A percentile compares a stretch with the other conserved stretches of the same genome.
These are phyloP conservation scores for Numida meleagris DNA, from an alignment of 2,113 vertebrate species.

Conservation along the genomic window DNA sequence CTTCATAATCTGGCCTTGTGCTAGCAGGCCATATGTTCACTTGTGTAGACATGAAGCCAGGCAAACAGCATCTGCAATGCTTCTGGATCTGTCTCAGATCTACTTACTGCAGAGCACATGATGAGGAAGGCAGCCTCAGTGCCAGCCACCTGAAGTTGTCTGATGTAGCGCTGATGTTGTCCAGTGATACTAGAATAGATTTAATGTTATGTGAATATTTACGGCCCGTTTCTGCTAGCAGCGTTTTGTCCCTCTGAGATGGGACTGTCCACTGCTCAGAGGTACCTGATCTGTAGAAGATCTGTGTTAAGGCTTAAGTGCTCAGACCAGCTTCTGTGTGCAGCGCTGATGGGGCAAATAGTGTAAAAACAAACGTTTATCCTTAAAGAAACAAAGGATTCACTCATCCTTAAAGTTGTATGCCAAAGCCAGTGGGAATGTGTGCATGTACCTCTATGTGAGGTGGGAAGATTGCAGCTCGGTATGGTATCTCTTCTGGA, in stretches of 20 bases:
- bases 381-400: neutral
- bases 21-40: slow-evolving; percentile 46
- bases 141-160: slow-evolving; percentile 2
- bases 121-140: neutral
- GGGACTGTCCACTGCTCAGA: neutral
- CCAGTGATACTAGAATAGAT: neutral
- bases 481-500: neutral
- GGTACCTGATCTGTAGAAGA: neutral
- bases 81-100: slow-evolving; percentile 32
- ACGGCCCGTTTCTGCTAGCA: rapidly evolving
- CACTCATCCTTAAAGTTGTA: neutral
- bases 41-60: slow-evolving; percentile 3
- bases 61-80: slow-evolving; percentile 52
- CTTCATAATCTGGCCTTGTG: slow-evolving; percentile 21
- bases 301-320: neutral
- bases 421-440: neutral
- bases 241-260: neutral
- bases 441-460: neutral
- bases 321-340: neutral
- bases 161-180: neutral
- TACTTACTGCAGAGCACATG: neutral
- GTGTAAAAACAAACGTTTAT: neutral
- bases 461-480: neutral
- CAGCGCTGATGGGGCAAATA: neutral
- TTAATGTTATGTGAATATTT: neutral